Evolutionary conservation across 2,888 invertebrate genomes (phyloP).

Genomic region (Cheilosia grossa): DNA sequence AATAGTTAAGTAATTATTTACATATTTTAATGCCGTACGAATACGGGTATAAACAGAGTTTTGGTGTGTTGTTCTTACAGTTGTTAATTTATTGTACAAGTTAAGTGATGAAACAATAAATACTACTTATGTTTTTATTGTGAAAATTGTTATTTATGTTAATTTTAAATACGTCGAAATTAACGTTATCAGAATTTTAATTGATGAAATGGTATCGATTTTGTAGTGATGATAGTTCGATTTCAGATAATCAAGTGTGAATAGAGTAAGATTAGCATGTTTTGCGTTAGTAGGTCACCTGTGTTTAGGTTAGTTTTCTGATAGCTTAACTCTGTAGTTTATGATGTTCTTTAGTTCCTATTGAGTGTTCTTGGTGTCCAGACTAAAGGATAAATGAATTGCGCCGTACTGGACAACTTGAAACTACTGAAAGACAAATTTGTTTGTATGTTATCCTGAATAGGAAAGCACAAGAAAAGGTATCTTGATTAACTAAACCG

Average conservation of each 20-base stretch:
- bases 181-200: conserved; percentile 1
- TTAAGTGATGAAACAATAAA: conserved; percentile 22
- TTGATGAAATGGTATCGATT: conserved; percentile 60
- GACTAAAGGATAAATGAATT: too few relatives aligned
- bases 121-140: conserved; percentile 3
- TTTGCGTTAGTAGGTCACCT: not conserved
- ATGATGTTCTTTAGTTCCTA: too few relatives aligned
- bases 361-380: too few relatives aligned
- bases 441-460: too few relatives aligned
- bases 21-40: conserved; percentile 14
- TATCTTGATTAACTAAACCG: too few relatives aligned
- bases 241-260: not conserved
- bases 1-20: conserved; percentile 10
- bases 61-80: conserved; percentile 75
- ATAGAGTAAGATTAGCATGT: not conserved
- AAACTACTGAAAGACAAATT: too few relatives aligned
- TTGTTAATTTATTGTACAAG: conserved; percentile 76
- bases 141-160: not conserved
- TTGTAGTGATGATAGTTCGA: conserved; percentile 62
- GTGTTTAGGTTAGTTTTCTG: too few relatives aligned
- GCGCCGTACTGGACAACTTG: too few relatives aligned
- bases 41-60: conserved; percentile 48
- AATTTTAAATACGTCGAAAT: not conserved
- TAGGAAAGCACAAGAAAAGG: too few relatives aligned
- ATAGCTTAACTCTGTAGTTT: too few relatives aligned